A percentile compares a stretch with the other conserved stretches of the same genome.
These are phyloP conservation scores for Wasmannia auropunctata DNA, from an alignment of 1,140 invertebrate species.

Conservation along the genomic window DNA sequence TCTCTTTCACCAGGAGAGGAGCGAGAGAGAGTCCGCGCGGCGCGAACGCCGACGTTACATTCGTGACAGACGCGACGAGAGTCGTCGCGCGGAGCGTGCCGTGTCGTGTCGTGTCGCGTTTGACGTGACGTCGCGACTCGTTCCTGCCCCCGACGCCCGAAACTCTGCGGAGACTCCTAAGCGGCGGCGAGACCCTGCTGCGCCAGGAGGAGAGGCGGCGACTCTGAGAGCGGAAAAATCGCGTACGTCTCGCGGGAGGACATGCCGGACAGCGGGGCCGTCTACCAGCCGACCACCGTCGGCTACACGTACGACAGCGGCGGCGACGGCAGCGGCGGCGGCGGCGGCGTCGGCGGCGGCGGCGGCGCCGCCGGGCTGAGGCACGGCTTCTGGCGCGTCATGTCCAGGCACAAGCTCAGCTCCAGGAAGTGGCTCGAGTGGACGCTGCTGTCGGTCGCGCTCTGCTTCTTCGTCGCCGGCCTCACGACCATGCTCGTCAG, in stretches of 20 bases:
- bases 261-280: constrained; percentile 83
- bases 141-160: not conserved
- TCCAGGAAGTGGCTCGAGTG: constrained; percentile 83
- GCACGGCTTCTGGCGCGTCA: constrained; percentile 80
- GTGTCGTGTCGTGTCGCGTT: not conserved
- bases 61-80: not conserved
- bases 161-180: not conserved
- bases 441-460: constrained; percentile 80
- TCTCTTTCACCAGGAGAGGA: not conserved
- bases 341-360: constrained; percentile 65
- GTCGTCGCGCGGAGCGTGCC: too few relatives aligned
- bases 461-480: constrained; percentile 81
- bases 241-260: constrained; percentile 58
- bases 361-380: constrained; percentile 70
- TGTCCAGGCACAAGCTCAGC: constrained; percentile 83
- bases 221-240: constrained; percentile 10
- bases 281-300: constrained; percentile 84
- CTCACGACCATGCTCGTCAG: constrained; percentile 80
- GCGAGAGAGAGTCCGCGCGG: not conserved
- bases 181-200: not conserved
- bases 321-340: constrained; percentile 75
- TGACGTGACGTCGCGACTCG: not conserved
- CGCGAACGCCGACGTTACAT: not conserved
- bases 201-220: not conserved
- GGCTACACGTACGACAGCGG: constrained; percentile 82